A percentile compares a stretch with the other conserved stretches of the same genome.
Evolutionary conservation across 53 echinoderm and acorn worm genomes (phyloP).

Genomic region (Mesocentrotus franciscanus): DNA sequence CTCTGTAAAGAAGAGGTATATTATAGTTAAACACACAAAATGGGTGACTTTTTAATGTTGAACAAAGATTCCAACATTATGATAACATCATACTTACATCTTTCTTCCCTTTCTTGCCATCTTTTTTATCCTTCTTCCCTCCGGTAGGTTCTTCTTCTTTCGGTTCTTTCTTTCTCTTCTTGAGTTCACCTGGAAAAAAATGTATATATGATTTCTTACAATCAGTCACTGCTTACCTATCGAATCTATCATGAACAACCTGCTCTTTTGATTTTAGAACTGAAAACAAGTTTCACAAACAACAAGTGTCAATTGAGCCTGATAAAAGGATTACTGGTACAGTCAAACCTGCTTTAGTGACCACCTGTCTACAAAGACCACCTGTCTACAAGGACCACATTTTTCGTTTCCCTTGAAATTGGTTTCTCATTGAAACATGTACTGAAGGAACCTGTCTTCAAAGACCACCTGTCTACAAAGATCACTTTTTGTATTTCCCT

Average conservation of each 20-base stretch:
- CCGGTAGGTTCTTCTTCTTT: constrained; percentile 84
- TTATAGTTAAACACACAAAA: too few species aligned
- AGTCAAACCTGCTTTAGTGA: too few species aligned
- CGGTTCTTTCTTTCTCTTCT: constrained; percentile 93
- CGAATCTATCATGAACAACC: background rate
- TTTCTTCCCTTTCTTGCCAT: constrained; percentile 96
- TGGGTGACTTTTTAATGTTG: too few species aligned
- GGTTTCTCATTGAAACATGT: too few species aligned
- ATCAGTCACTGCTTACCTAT: background rate
- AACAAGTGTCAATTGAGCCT: background rate
- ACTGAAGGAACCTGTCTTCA: too few species aligned
- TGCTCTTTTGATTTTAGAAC: background rate
- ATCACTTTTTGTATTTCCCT: too few species aligned
- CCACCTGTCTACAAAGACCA: too few species aligned
- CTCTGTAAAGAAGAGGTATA: background rate
- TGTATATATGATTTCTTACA: background rate
- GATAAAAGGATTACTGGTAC: too few species aligned
- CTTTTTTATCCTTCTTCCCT: constrained; percentile 85
- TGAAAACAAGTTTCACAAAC: background rate
- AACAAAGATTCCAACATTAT: background rate
- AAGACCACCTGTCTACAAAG: too few species aligned
- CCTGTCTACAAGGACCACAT: too few species aligned
- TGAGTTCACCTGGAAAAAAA: constrained; percentile 80
- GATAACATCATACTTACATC: constrained; percentile 75
- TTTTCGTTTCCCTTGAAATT: too few species aligned